Conservation (phyloP, 2,888 invertebrate species). For the Rhynchonema sp. region DNA sequence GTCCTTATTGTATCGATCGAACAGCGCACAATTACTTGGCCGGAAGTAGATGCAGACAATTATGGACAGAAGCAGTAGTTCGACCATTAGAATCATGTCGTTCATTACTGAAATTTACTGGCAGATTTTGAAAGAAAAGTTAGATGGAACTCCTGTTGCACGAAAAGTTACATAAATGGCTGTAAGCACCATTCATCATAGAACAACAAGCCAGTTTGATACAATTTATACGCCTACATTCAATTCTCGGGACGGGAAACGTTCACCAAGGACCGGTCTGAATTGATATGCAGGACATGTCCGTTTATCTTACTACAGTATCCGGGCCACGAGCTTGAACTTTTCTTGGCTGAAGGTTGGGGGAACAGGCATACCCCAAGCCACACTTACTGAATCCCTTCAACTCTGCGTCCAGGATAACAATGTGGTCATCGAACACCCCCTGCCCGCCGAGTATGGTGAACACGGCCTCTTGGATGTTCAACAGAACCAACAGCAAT, state of each 20-base stretch:
- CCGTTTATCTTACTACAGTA: no score
- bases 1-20: not conserved
- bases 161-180: not conserved
- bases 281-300: no score
- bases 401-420: no score
- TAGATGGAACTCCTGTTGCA: not conserved
- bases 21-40: not conserved
- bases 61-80: not conserved
- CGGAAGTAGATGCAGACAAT: not conserved
- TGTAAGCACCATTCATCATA: not conserved
- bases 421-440: not conserved
- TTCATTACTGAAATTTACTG: not conserved
- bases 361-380: no score
- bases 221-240: no score
- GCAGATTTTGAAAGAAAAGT: not conserved
- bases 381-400: no score
- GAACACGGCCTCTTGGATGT: not conserved
- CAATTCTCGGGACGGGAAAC: no score
- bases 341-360: no score
- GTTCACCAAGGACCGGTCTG: no score
- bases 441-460: not conserved
- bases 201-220: no score
- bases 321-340: no score
- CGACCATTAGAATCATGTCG: not conserved
- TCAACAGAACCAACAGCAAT: not conserved